A percentile compares a stretch with the other conserved stretches of the same genome.
phyloP scores from a whole-genome alignment of 2,113 vertebrate genomes.

The Mus spicilegus region DNA sequence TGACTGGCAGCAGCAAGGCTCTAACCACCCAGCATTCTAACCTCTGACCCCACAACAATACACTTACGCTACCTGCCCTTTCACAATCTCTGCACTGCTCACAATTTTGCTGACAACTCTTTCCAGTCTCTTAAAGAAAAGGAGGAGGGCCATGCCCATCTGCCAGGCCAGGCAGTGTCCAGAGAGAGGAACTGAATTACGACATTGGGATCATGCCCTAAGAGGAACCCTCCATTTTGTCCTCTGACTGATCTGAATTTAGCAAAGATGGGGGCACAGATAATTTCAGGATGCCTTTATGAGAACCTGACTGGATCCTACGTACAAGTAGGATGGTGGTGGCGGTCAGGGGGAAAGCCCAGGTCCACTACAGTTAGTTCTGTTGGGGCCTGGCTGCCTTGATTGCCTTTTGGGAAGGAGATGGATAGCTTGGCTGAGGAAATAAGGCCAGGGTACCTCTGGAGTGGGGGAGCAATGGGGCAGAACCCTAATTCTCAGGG shows the following conservation, averaged over 20 bases:
- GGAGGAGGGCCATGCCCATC: neutral
- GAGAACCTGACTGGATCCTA: neutral
- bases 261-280: neutral
- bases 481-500: neutral
- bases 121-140: neutral
- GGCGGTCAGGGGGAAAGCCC: neutral
- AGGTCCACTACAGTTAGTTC: neutral
- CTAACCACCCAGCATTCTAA: neutral
- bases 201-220: conserved; percentile 2
- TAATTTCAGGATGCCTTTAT: neutral
- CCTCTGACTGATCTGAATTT: neutral
- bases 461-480: neutral
- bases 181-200: neutral
- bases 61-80: neutral
- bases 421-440: neutral
- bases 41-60: neutral
- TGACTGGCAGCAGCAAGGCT: neutral
- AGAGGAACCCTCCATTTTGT: neutral
- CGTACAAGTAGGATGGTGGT: neutral
- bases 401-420: neutral
- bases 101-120: neutral
- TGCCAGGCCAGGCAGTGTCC: neutral
- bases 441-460: neutral
- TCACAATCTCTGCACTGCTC: neutral
- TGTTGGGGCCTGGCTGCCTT: neutral